Evolutionary conservation across 2,113 vertebrate species (phyloP).

Genomic region (Albula goreensis): DNA sequence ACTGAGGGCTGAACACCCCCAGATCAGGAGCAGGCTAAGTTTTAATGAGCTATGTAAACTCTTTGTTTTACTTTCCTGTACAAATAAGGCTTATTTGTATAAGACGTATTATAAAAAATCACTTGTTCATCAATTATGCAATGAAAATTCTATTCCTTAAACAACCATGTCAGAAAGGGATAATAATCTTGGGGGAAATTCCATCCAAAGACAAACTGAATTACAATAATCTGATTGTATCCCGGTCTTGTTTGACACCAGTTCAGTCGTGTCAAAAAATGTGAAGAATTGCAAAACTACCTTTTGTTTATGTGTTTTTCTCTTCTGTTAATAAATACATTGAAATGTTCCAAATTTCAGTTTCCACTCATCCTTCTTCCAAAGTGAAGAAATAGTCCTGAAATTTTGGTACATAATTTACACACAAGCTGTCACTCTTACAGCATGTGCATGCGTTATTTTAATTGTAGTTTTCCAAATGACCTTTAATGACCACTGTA

Average conservation of each 20-base stretch:
- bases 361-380: not conserved
- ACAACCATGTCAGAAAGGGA: no score
- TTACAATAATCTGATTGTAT: no score
- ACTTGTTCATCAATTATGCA: no score
- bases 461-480: not conserved
- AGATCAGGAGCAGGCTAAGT: not conserved
- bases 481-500: not conserved
- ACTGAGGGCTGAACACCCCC: not conserved
- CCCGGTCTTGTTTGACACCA: no score
- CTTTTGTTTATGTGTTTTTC: not conserved
- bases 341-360: not conserved
- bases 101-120: no score
- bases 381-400: not conserved
- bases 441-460: not conserved
- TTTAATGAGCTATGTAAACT: not conserved
- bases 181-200: no score
- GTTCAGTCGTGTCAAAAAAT: not conserved
- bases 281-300: not conserved
- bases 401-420: not conserved
- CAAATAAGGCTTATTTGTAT: no score
- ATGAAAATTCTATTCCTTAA: no score
- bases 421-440: not conserved
- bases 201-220: no score
- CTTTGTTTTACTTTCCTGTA: not conserved
- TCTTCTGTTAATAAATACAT: not conserved